phyloP scores from a whole-genome alignment of 2,113 vertebrate genomes.

The Pygoscelis adeliae region DNA sequence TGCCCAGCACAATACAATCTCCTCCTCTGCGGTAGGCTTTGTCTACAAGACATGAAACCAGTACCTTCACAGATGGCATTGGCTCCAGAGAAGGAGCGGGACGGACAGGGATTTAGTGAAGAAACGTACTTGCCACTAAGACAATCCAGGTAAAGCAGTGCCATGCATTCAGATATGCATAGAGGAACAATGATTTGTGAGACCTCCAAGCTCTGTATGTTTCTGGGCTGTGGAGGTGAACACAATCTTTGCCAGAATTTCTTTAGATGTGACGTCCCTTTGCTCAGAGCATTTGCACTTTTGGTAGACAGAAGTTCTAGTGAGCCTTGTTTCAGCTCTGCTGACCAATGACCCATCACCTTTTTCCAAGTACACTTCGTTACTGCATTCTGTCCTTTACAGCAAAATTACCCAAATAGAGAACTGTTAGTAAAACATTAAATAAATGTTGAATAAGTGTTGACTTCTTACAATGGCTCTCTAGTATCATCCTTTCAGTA shows the following conservation, averaged over 20 bases:
- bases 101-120: background rate
- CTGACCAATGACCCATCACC: background rate
- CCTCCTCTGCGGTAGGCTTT: rapidly evolving
- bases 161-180: background rate
- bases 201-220: background rate
- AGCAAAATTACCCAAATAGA: background rate
- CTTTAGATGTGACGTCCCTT: background rate
- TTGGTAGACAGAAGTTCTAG: background rate
- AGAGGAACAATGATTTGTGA: background rate
- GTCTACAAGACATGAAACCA: background rate
- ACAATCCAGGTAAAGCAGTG: background rate
- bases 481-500: background rate
- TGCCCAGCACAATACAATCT: rapidly evolving
- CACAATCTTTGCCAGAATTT: background rate
- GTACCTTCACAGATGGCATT: background rate
- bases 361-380: background rate
- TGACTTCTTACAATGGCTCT: background rate
- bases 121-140: rapidly evolving
- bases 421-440: background rate
- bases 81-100: background rate
- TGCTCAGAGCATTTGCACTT: background rate
- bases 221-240: background rate
- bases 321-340: background rate
- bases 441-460: background rate
- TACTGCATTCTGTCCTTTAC: background rate